Evolutionary conservation across 2,113 vertebrate species (phyloP).

Genomic region (Mus pahari): DNA sequence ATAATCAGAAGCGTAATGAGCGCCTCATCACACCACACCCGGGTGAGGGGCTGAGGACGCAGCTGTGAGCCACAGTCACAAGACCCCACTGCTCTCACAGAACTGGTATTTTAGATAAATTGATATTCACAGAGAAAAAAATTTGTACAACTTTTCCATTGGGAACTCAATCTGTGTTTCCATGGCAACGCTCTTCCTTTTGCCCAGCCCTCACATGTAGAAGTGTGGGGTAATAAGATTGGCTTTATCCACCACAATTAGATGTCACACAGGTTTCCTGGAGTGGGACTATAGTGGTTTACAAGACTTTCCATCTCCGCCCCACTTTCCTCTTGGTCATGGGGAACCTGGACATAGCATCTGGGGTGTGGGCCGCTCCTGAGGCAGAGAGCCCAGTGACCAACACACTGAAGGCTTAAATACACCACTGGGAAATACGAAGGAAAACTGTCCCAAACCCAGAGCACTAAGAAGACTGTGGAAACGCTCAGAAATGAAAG

Average conservation of each 20-base stretch:
- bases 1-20: not conserved
- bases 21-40: not conserved
- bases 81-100: not conserved
- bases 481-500: constrained; percentile 70
- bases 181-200: constrained; percentile 17
- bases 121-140: not conserved
- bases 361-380: not conserved
- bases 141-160: not conserved
- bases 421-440: constrained; percentile 15
- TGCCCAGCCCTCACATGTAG: not conserved
- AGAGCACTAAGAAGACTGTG: constrained; percentile 37
- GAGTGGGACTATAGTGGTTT: not conserved
- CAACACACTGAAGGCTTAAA: constrained; percentile 21
- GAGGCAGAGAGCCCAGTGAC: not conserved
- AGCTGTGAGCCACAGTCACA: not conserved
- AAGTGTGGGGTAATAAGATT: not conserved
- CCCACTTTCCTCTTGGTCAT: not conserved
- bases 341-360: not conserved
- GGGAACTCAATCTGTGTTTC: constrained; percentile 16
- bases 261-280: constrained; percentile 14
- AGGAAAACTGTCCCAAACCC: constrained; percentile 51
- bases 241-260: constrained; percentile 28
- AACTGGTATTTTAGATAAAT: not conserved
- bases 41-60: not conserved
- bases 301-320: not conserved